phyloP scores from a whole-genome alignment of 2,797 vertebrate species.

The Syncerus caffer region DNA sequence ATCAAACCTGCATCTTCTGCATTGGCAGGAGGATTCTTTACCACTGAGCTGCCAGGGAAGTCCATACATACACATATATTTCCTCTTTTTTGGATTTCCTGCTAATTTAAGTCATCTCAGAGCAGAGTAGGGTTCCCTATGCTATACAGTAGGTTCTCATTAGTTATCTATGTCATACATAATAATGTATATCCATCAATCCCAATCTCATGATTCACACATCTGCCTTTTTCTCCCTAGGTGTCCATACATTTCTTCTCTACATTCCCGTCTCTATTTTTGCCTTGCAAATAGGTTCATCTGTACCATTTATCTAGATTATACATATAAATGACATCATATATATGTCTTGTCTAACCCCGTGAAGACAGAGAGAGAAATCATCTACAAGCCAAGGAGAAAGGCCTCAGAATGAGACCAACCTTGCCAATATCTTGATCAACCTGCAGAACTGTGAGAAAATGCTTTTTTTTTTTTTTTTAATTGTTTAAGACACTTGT shows the following conservation, averaged over 20 bases:
- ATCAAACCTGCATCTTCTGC: not conserved
- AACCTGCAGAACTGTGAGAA: not conserved
- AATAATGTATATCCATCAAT: not conserved
- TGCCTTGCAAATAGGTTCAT: not conserved
- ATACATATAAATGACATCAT: not conserved
- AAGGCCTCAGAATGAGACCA: not conserved
- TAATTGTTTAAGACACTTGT: not conserved
- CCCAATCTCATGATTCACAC: not conserved
- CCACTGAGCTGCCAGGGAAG: not conserved
- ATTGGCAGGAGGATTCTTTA: not conserved
- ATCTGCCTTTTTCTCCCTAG: not conserved
- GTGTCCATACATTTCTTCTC: not conserved
- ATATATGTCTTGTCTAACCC: not conserved
- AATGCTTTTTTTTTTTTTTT: not conserved
- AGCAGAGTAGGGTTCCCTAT: not conserved
- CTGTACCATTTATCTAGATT: not conserved
- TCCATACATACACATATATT: not conserved
- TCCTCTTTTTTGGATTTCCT: not conserved
- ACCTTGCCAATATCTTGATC: not conserved
- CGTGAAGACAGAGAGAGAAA: not conserved
- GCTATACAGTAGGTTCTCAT: not conserved
- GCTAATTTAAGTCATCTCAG: not conserved
- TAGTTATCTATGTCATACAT: not conserved
- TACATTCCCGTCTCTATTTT: not conserved
- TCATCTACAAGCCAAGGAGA: not conserved